Percentiles rank a stretch among this genome's conserved stretches.
Conservation (phyloP, 2,113 vertebrate species). For the Passer domesticus region DNA sequence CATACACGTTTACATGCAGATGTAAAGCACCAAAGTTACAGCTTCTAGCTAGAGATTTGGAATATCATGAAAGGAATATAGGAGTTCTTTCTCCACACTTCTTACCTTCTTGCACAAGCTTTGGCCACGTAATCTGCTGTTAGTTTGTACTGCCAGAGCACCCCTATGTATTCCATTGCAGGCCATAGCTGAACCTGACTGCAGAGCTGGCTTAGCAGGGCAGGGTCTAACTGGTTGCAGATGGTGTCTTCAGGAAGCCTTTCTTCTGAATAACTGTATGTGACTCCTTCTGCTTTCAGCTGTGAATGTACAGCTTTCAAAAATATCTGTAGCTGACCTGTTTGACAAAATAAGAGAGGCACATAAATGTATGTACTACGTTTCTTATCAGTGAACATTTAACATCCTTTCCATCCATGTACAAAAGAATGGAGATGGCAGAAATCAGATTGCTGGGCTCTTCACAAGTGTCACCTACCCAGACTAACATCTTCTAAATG, state of each 20-base stretch:
- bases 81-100: not conserved
- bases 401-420: not conserved
- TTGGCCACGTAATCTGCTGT: slow-evolving; percentile 78
- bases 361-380: not conserved
- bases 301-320: slow-evolving; percentile 79
- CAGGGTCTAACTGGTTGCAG: slow-evolving; percentile 27
- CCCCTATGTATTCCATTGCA: slow-evolving; percentile 82
- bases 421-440: not conserved
- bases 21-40: not conserved
- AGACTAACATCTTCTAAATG: slow-evolving; percentile 79
- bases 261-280: slow-evolving; percentile 29
- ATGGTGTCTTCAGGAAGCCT: slow-evolving; percentile 25
- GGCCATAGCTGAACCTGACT: slow-evolving; percentile 89
- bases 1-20: not conserved
- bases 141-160: slow-evolving; percentile 89
- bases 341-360: not conserved
- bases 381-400: not conserved
- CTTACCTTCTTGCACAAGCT: slow-evolving; percentile 65
- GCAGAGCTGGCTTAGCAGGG: slow-evolving; percentile 78
- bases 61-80: not conserved
- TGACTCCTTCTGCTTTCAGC: slow-evolving; percentile 80
- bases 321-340: slow-evolving; percentile 77
- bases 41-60: not conserved
- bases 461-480: slow-evolving; percentile 71
- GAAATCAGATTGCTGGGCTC: not conserved